Evolutionary conservation across 2,888 invertebrate species (phyloP).

Genomic region (Leptodirus hochenwartii): DNA sequence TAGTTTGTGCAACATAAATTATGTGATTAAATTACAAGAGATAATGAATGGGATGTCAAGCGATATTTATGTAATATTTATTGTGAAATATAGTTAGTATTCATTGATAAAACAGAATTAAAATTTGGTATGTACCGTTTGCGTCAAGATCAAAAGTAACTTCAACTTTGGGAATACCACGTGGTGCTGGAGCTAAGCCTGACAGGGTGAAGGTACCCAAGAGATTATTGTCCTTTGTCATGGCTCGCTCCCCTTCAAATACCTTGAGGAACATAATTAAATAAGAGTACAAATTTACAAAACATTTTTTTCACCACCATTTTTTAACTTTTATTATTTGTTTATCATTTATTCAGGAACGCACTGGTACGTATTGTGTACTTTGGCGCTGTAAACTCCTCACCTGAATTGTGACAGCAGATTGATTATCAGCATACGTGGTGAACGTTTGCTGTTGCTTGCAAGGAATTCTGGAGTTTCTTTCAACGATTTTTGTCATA

Average conservation of each 20-base stretch:
- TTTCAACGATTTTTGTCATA: conserved; percentile 71
- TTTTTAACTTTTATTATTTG: conserved; percentile 1
- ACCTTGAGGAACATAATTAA: conserved; percentile 30
- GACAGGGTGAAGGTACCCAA: conserved; percentile 64
- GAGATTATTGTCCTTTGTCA: conserved; percentile 83
- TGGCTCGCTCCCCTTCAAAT: conserved; percentile 71
- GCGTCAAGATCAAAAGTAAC: conserved; percentile 79
- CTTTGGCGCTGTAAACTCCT: too few species aligned
- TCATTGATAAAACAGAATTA: too few species aligned
- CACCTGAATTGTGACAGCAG: conserved; percentile 68
- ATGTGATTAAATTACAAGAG: too few species aligned
- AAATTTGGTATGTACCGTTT: conserved; percentile 81
- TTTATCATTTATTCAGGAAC: background rate
- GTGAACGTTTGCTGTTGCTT: conserved; percentile 67
- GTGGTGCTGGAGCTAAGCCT: conserved; percentile 71
- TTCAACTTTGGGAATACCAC: conserved; percentile 60
- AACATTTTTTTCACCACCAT: background rate
- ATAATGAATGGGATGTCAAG: too few species aligned
- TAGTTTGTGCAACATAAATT: too few species aligned
- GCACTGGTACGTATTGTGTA: too few species aligned
- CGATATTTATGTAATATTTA: too few species aligned
- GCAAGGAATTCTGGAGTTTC: conserved; percentile 65
- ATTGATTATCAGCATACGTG: conserved; percentile 84
- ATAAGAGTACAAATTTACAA: too few species aligned
- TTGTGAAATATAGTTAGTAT: too few species aligned